Evolutionary conservation across 2,113 vertebrate species (phyloP).

Genomic region (Tor tambroides): DNA sequence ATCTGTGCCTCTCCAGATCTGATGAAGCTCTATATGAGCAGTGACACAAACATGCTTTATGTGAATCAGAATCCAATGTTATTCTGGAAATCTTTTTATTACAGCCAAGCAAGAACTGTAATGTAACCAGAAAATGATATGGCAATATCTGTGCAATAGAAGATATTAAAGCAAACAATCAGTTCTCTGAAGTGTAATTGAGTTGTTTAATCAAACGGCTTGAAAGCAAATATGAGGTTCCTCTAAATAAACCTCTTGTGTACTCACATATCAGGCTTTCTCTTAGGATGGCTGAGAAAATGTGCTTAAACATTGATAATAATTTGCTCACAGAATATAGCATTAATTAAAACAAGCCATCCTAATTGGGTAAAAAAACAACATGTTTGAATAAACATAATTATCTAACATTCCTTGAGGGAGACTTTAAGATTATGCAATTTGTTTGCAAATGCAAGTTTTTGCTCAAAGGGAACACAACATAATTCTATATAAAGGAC

Average conservation of each 20-base stretch:
- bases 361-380: background rate
- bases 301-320: background rate
- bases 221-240: background rate
- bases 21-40: constrained; percentile 11
- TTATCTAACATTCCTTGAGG: constrained; percentile 20
- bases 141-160: background rate
- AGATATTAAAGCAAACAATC: constrained; percentile 21
- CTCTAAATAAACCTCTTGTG: background rate
- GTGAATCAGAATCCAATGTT: background rate
- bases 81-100: constrained; percentile 4
- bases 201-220: background rate
- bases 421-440: background rate
- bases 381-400: constrained; percentile 5
- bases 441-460: background rate
- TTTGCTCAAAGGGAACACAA: background rate
- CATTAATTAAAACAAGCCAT: constrained; percentile 1
- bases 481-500: background rate
- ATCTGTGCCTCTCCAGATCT: constrained; percentile 31
- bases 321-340: background rate
- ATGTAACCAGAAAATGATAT: background rate
- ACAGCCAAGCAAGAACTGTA: background rate
- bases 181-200: background rate
- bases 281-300: background rate
- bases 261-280: background rate
- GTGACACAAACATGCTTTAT: constrained; percentile 7